Evolutionary conservation across 1,140 invertebrate genomes (phyloP).

Genomic region (Drosophila burlai): DNA sequence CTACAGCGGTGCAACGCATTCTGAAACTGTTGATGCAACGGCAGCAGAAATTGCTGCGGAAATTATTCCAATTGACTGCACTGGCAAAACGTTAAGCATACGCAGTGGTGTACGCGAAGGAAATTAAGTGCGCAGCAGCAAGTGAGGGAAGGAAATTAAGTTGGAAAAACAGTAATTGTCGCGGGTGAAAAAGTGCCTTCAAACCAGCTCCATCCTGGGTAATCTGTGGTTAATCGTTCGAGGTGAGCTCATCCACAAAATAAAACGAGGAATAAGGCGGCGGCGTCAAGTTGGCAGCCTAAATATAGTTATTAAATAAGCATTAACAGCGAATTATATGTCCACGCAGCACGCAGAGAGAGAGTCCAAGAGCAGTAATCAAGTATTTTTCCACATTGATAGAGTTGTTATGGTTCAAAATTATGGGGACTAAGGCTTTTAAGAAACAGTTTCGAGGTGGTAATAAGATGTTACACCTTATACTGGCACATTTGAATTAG

Average conservation of each 20-base stretch:
- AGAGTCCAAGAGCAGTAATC: not conserved
- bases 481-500: not conserved
- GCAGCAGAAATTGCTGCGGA: slow-evolving; percentile 83
- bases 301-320: slow-evolving; percentile 72
- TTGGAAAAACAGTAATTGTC: slow-evolving; percentile 12
- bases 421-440: not conserved
- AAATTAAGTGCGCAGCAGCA: slow-evolving; percentile 23
- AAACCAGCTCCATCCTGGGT: slow-evolving; percentile 78
- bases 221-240: slow-evolving; percentile 80
- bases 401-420: not conserved
- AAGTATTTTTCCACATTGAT: not conserved
- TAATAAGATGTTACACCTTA: not conserved
- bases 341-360: slow-evolving; percentile 19
- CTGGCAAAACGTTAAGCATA: slow-evolving; percentile 69
- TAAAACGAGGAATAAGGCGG: not conserved
- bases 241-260: slow-evolving; percentile 64
- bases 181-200: slow-evolving; percentile 30
- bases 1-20: slow-evolving; percentile 84
- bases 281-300: slow-evolving; percentile 9
- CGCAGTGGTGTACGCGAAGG: slow-evolving; percentile 25
- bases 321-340: slow-evolving; percentile 41
- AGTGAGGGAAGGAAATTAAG: slow-evolving; percentile 16
- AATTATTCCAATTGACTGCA: slow-evolving; percentile 73
- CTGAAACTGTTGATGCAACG: slow-evolving; percentile 84
- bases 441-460: not conserved